phyloP scores from a whole-genome alignment of 2,888 invertebrate genomes.

The Hemithea aestivaria region DNA sequence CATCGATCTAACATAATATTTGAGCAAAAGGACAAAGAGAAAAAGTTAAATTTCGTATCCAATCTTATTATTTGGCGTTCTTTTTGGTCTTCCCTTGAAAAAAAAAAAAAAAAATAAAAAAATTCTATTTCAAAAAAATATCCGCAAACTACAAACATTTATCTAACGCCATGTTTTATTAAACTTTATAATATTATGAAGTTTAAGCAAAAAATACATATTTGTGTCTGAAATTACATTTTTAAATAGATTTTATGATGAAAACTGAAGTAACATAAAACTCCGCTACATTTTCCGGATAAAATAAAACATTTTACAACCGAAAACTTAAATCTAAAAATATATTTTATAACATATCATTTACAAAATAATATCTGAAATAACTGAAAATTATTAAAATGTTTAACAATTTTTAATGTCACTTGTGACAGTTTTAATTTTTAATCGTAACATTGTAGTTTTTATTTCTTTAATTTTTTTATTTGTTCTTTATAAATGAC shows the following conservation, averaged over 20 bases:
- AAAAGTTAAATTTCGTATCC: too few relatives aligned
- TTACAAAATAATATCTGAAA: conserved; percentile 22
- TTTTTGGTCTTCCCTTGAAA: too few relatives aligned
- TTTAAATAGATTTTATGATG: conserved; percentile 5
- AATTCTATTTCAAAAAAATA: too few relatives aligned
- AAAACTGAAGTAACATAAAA: conserved; percentile 7
- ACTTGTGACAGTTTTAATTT: conserved; percentile 8
- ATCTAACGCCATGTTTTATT: too few relatives aligned
- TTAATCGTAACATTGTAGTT: conserved; percentile 1
- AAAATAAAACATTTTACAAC: conserved; percentile 22
- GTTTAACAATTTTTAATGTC: conserved; percentile 7
- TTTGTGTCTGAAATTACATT: conserved; percentile 2
- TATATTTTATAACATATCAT: conserved; percentile 17
- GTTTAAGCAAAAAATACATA: too few relatives aligned
- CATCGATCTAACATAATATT: too few relatives aligned
- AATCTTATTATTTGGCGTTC: too few relatives aligned
- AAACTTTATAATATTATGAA: too few relatives aligned
- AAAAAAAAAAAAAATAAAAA: too few relatives aligned
- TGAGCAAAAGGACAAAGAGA: too few relatives aligned
- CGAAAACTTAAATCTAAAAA: conserved; percentile 16
- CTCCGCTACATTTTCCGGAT: conserved; percentile 20
- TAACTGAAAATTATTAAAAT: conserved; percentile 15
- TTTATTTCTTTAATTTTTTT: too few relatives aligned
- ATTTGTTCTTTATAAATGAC: background rate
- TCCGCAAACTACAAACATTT: too few relatives aligned